A percentile compares a stretch with the other conserved stretches of the same genome.
These are phyloP conservation scores for Empis livida DNA, from an alignment of 2,888 invertebrate species.

Conservation along the genomic window DNA sequence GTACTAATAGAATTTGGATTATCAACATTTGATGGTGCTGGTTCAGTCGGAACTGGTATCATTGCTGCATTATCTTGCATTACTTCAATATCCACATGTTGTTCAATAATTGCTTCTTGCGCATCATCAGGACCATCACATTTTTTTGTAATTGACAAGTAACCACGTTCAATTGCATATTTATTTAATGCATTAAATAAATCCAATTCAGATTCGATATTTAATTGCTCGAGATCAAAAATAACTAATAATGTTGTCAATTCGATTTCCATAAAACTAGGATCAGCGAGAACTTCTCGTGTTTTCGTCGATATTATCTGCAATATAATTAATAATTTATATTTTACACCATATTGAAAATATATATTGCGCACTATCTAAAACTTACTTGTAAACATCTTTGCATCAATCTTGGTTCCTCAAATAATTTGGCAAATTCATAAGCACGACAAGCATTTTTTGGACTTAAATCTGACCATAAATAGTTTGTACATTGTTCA, in stretches of 20 bases:
- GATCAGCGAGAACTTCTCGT: conserved; percentile 57
- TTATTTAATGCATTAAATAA: conserved; percentile 61
- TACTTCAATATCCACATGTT: conserved; percentile 15
- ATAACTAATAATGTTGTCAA: conserved; percentile 59
- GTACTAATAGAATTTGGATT: conserved; percentile 3
- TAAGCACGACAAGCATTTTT: conserved; percentile 75
- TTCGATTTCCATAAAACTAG: conserved; percentile 67
- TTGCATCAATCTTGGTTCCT: conserved; percentile 67
- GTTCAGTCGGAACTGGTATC: not conserved
- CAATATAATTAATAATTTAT: conserved; percentile 9
- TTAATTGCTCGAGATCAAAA: conserved; percentile 59
- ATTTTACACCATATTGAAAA: too few relatives aligned
- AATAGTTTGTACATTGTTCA: conserved; percentile 66
- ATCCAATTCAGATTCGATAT: conserved; percentile 62
- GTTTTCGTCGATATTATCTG: conserved; percentile 68
- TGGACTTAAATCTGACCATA: conserved; percentile 56
- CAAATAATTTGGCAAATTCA: conserved; percentile 75
- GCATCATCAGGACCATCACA: conserved; percentile 4
- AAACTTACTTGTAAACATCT: conserved; percentile 57
- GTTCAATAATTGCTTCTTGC: conserved; percentile 8
- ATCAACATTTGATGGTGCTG: not conserved
- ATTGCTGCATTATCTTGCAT: conserved; percentile 11
- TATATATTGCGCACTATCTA: too few relatives aligned
- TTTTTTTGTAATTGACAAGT: conserved; percentile 7
- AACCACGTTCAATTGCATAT: conserved; percentile 46